Base-by-base conservation (phyloP, 2,888 invertebrate genomes). In the Ichneumon xanthorius region DNA sequence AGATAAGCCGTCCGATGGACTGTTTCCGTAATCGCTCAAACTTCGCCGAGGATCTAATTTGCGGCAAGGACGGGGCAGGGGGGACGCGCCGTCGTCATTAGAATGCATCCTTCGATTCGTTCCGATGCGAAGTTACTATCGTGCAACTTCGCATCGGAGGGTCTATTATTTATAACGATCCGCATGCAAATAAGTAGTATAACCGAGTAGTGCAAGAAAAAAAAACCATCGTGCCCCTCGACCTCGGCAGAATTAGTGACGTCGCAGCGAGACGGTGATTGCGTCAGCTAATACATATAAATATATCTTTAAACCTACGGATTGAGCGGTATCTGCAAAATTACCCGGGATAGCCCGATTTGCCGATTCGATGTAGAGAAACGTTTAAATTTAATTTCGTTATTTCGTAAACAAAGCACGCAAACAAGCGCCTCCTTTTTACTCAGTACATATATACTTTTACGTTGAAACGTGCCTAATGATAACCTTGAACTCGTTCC, bases 111-210 rank as follows among this genome's bases (percentile, higher is more conserved):
- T 76, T 76, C 22, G 55, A 22, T 58, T 48, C 58, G 26, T 58
- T 45, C 11, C 14, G 14, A 45, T 45, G 45, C 45, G 3, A 14
- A 45, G 45, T 45, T 48, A 48, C 65, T 33, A 19, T 37, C 63
- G 53, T 22, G 40, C 30, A 26, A 26, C 45, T 58, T 55, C 9
- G 55, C 30, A 63, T 55, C 70, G 63, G 70, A 71, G 45, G 40
- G 30, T 37, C 37, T 22, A 77, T 80, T 67, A 73, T 80, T 84
- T 61, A 76, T 80, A 45, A 70, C 33, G n/a, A 37, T 45, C 71
- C 45, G 26, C 72, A 84, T 84, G 80, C 68, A 48, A 84, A 80
- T 84, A n/a, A 33, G 37, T 70, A 30, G 75, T 22, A 79, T 79
- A 70, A 67, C 53, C 45, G 77, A 80, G 65, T 30, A 65, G 65